Conservation (phyloP, 2,113 vertebrate species). For the Hippoglossus stenolepis region DNA sequence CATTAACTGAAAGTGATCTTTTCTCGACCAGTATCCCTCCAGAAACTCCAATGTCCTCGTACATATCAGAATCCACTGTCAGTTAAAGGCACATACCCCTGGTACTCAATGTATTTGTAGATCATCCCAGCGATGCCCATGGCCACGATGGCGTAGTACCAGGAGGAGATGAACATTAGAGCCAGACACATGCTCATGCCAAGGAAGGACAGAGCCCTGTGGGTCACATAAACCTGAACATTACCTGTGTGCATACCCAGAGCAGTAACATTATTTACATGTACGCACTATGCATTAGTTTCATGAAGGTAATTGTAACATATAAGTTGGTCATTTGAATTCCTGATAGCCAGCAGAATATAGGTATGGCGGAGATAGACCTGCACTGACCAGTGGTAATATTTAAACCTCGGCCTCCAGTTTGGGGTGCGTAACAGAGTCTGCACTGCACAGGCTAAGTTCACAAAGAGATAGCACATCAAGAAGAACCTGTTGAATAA, state of each 20-base stretch:
- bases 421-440: constrained; percentile 96
- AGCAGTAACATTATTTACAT: neutral
- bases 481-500: constrained; percentile 91
- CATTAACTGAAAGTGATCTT: neutral
- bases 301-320: neutral
- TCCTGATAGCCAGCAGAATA: neutral
- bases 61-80: neutral
- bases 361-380: neutral
- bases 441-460: constrained; percentile 97
- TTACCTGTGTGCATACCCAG: neutral
- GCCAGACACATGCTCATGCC: constrained; percentile 98
- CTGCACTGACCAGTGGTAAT: constrained; percentile 94
- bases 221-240: too few species aligned
- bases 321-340: constrained; percentile 1
- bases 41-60: neutral
- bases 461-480: constrained; percentile 99
- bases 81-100: constrained; percentile 87
- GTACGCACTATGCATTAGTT: neutral
- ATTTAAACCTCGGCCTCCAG: constrained; percentile 96
- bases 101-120: constrained; percentile 99
- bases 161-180: constrained; percentile 98
- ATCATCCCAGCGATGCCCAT: constrained; percentile 99
- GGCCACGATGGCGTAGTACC: constrained; percentile 98
- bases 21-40: neutral
- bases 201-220: constrained; percentile 94